Base-by-base conservation (phyloP, 2,113 vertebrate species). In the Cyanistes caeruleus region DNA sequence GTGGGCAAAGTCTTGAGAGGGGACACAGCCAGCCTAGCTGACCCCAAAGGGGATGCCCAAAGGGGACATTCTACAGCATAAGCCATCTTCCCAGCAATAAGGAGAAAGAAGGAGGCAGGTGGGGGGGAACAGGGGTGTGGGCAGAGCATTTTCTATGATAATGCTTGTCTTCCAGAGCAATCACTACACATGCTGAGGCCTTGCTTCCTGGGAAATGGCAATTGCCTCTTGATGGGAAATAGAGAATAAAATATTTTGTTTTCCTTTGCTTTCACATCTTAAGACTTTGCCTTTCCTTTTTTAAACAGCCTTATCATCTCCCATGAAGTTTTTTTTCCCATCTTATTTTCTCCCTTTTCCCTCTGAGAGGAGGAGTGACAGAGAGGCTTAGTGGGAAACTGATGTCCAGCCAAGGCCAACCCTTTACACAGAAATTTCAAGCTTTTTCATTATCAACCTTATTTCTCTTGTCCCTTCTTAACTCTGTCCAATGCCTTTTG, bases 111-210 rank as follows among this genome's bases (percentile, higher is more conserved):
- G 19, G 10, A 59, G 16, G 19, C 10, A 24, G 19, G 9, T 21
- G 19, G 2, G 3, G 3, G 4, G 28, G 15, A 51, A 8, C 37
- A 19, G 15, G 10, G 5, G 19, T 23, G 19, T 46, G 5, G 6
- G 3, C 27, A 59, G 9, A 37, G 13, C 15, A 20, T n/a, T 59
- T 28, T 4, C 67, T 10, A n/a, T 17, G 7, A 10, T 14, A 8
- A 4, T 52, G 2, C 1, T 23, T 30, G 11, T 59, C 52, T 74
- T 30, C 33, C 46, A 39, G 13, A 46, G 18, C 3, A 24, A 17
- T 15, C 9, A 20, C 23, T n/a, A 21, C 0, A 0, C 31, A 13
- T 19, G 11, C 17, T 58, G 35, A 56, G 73, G 15, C 15, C 5
- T 33, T 67, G 19, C 9, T 33, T 58, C 14, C 44, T 20, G 22